Evolutionary conservation across 2,888 invertebrate species (phyloP), one percentile per base, ranked within the genome.

Genomic region (Scaptomyza cyrtandrae): DNA sequence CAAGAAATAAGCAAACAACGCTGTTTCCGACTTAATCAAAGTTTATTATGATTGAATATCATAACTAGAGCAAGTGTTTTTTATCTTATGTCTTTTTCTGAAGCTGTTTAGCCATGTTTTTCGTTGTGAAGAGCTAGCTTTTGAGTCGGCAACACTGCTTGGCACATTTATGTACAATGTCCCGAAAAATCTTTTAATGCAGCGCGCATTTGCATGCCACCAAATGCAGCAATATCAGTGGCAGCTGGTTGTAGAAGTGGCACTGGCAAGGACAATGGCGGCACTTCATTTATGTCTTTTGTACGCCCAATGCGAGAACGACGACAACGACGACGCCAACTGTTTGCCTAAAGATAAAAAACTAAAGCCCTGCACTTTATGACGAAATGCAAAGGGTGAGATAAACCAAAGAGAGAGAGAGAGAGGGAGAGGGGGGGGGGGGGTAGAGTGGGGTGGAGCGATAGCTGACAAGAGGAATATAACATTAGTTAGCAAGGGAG

Each of bases 181-280:
- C 68, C 64, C 67, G 52, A 77, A 80, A 84, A 86, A 86, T 86
- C 85, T 72, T 70, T 86, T 86, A 82, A 84, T 84, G 68, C 77
- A 59, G 45, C 50, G 65, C 57, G 69, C 68, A 79, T 84, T 83
- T 86, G 76, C 83, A 78, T 83, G 67, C 71, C 60, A 63, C 37
- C 57, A 56, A 33, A 41, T 56, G 61, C 54, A 49, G 50, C 61
- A 37, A 48, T 14, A 29, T n/a, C 43, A 14, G 24, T 27, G 37
- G 59, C 14, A 41, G 55, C 33, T 49, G 50, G 50, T 41, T 33
- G 41, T 14, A 39, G 33, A 45, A 45, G 50, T 27, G 31, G 14
- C 43, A 13, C 24, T 35, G 37, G 63, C 44, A 53, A 76, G 76
- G 73, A 78, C 82, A 85, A 82, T 81, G 70, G 82, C 64, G 69